A percentile compares a stretch with the other conserved stretches of the same genome.
Evolutionary conservation across 2,797 vertebrate species (phyloP).

Genomic region (Crax fasciolata): DNA sequence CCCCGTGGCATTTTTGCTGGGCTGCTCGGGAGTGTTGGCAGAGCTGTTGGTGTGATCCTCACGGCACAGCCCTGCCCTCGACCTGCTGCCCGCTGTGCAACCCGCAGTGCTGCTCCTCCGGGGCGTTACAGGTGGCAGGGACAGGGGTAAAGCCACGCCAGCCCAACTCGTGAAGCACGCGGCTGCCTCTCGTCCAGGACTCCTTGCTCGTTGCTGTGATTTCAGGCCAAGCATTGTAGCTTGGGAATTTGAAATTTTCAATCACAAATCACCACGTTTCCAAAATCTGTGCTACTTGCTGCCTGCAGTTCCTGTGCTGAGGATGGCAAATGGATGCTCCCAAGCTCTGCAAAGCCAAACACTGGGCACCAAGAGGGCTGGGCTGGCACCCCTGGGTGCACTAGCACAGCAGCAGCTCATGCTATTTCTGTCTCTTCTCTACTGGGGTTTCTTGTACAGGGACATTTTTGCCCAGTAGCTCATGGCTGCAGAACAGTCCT

Average conservation of each 20-base stretch:
- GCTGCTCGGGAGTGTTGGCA: too few relatives aligned
- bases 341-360: rapidly evolving
- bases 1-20: rapidly evolving
- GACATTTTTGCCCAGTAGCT: background rate
- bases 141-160: background rate
- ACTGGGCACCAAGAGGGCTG: background rate
- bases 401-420: rapidly evolving
- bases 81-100: rapidly evolving
- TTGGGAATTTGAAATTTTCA: background rate
- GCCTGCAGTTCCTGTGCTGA: rapidly evolving
- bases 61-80: background rate
- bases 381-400: background rate
- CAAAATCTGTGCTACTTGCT: rapidly evolving
- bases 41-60: background rate
- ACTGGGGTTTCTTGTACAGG: background rate
- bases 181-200: background rate
- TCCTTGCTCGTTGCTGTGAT: background rate
- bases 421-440: background rate
- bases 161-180: background rate
- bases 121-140: background rate
- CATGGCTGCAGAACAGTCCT: background rate
- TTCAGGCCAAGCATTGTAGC: background rate
- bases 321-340: rapidly evolving
- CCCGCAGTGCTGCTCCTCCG: background rate
- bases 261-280: rapidly evolving